Conservation (phyloP, 2,888 invertebrate species). For the Deilephila porcellus region DNA sequence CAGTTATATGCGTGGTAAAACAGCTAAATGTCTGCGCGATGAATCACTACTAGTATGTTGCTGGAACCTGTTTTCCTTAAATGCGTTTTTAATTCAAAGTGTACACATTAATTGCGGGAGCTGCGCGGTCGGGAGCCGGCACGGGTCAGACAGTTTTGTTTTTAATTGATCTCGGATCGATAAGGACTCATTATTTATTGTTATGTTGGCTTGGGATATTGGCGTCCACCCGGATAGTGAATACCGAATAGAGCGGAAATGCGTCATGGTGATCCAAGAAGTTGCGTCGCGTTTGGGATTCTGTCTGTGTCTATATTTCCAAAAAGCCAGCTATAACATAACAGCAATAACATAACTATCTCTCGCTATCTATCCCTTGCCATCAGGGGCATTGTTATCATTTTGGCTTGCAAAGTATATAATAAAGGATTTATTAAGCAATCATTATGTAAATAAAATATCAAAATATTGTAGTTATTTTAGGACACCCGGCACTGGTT, state of each 20-base stretch:
- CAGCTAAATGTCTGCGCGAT: slow-evolving; percentile 47
- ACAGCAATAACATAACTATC: too few relatives aligned
- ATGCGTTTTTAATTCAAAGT: slow-evolving; percentile 40
- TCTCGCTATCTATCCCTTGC: too few relatives aligned
- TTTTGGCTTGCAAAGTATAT: too few relatives aligned
- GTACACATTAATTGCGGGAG: slow-evolving; percentile 33
- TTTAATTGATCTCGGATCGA: slow-evolving; percentile 5
- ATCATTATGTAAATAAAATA: not conserved
- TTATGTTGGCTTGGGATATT: not conserved
- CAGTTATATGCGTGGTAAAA: slow-evolving; percentile 36
- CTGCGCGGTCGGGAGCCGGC: not conserved
- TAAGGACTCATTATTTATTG: slow-evolving; percentile 3
- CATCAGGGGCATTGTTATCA: too few relatives aligned
- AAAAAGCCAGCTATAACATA: too few relatives aligned
- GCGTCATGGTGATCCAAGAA: too few relatives aligned
- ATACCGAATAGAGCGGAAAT: too few relatives aligned
- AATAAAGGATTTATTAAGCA: not conserved
- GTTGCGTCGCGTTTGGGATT: too few relatives aligned
- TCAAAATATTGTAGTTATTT: not conserved
- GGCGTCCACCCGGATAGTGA: too few relatives aligned
- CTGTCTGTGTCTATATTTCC: too few relatives aligned
- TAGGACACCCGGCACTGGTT: slow-evolving; percentile 2
- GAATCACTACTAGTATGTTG: slow-evolving; percentile 46
- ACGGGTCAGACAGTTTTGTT: slow-evolving; percentile 4
- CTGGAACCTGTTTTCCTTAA: slow-evolving; percentile 47